Conservation (phyloP, 2,888 invertebrate genomes). For the Cantharis rufa region DNA sequence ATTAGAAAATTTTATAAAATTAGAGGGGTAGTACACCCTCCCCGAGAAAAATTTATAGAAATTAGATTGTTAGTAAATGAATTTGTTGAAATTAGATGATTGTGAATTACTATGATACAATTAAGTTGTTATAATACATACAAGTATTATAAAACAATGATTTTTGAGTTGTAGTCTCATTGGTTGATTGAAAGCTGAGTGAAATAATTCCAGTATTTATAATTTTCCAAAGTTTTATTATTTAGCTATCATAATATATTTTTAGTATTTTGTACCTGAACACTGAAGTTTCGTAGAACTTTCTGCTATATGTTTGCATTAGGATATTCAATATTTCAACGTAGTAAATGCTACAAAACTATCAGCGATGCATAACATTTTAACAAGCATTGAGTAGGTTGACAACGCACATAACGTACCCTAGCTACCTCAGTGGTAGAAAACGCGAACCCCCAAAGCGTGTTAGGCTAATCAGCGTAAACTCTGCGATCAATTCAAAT, state of each 20-base stretch:
- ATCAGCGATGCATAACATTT: conserved; percentile 37
- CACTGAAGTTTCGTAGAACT: background rate
- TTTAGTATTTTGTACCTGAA: background rate
- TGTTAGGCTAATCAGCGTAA: conserved; percentile 51
- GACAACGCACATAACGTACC: conserved; percentile 25
- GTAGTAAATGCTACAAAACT: conserved; percentile 18
- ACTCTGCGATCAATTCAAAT: conserved; percentile 41
- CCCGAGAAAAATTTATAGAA: no score
- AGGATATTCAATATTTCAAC: background rate
- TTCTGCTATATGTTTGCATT: background rate
- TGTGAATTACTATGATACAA: no score
- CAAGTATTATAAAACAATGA: no score
- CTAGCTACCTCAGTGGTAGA: conserved; percentile 22
- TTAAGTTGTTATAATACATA: no score
- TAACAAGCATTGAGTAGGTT: conserved; percentile 37
- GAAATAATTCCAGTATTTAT: background rate
- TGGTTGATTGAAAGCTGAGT: no score
- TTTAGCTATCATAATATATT: background rate
- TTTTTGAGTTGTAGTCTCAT: no score
- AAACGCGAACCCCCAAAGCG: conserved; percentile 43
- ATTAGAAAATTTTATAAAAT: no score
- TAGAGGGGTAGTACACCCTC: no score
- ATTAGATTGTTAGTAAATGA: no score
- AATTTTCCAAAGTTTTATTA: background rate
- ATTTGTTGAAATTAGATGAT: no score